These are phyloP conservation scores for Ypsolopha sequella DNA, from an alignment of 2,888 invertebrate species.

Conservation along the genomic window DNA sequence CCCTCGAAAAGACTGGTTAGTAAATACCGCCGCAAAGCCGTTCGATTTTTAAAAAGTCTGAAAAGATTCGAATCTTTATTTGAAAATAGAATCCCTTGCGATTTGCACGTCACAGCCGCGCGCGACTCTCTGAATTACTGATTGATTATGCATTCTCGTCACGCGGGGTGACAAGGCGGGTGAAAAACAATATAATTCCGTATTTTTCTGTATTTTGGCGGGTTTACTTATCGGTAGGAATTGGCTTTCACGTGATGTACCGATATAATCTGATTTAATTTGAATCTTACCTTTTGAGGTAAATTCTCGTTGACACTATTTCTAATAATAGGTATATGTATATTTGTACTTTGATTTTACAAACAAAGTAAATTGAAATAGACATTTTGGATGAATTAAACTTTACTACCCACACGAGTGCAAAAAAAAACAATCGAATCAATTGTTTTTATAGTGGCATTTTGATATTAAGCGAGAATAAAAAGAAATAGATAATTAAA, in stretches of 20 bases:
- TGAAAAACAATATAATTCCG: conserved; percentile 36
- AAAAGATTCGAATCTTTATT: conserved; percentile 50
- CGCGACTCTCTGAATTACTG: conserved; percentile 55
- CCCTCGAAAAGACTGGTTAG: background rate
- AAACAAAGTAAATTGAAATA: too few relatives aligned
- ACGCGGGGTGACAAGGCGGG: conserved; percentile 35
- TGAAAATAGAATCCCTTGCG: conserved; percentile 53
- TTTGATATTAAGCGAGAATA: too few relatives aligned
- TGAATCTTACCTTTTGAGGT: background rate
- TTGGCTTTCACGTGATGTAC: background rate
- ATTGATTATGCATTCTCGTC: conserved; percentile 66
- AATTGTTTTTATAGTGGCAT: too few relatives aligned
- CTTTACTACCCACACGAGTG: too few relatives aligned
- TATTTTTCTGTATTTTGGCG: background rate
- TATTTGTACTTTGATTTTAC: too few relatives aligned
- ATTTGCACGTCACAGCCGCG: conserved; percentile 41
- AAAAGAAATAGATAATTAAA: too few relatives aligned
- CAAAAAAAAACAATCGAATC: too few relatives aligned
- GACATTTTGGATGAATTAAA: too few relatives aligned
- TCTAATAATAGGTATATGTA: too few relatives aligned
- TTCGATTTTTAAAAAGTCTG: conserved; percentile 36
- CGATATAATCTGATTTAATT: background rate
- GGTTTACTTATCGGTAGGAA: background rate
- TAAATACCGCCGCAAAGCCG: conserved; percentile 18
- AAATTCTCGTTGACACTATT: background rate